Conservation (phyloP, 2,888 invertebrate genomes). For the Andrena marginata region DNA sequence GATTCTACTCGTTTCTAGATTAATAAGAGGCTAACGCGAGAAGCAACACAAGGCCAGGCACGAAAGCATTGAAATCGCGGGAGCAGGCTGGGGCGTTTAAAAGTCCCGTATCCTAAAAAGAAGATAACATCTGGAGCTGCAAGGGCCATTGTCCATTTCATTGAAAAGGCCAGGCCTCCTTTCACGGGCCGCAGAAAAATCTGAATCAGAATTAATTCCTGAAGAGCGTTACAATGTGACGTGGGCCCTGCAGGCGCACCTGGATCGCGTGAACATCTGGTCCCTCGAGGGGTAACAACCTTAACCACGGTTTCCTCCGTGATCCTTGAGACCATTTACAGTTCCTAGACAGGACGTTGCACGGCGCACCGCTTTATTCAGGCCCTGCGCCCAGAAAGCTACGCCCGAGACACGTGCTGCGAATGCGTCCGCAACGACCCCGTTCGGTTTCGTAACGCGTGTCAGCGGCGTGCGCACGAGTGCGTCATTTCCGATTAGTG, state of each 20-base stretch:
- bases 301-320: conserved; percentile 29
- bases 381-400: conserved; percentile 45
- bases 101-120: conserved; percentile 23
- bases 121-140: conserved; percentile 53
- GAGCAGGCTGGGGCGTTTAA: conserved; percentile 23
- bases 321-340: conserved; percentile 32
- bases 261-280: conserved; percentile 67
- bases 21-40: no score
- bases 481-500: conserved; percentile 31
- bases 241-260: conserved; percentile 51
- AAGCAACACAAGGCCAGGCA: background rate
- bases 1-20: no score
- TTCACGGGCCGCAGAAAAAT: conserved; percentile 54
- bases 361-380: conserved; percentile 39
- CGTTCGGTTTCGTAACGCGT: conserved; percentile 71
- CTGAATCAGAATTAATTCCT: conserved; percentile 61
- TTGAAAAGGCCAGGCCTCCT: conserved; percentile 46
- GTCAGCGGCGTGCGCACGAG: conserved; percentile 16
- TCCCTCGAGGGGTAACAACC: conserved; percentile 51
- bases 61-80: conserved; percentile 7
- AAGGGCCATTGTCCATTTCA: conserved; percentile 49
- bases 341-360: conserved; percentile 17
- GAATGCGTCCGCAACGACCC: conserved; percentile 63
- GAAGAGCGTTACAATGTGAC: conserved; percentile 57
- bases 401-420: conserved; percentile 64